Evolutionary conservation across 2,888 invertebrate genomes (phyloP).

Genomic region (Brenthis hecate): DNA sequence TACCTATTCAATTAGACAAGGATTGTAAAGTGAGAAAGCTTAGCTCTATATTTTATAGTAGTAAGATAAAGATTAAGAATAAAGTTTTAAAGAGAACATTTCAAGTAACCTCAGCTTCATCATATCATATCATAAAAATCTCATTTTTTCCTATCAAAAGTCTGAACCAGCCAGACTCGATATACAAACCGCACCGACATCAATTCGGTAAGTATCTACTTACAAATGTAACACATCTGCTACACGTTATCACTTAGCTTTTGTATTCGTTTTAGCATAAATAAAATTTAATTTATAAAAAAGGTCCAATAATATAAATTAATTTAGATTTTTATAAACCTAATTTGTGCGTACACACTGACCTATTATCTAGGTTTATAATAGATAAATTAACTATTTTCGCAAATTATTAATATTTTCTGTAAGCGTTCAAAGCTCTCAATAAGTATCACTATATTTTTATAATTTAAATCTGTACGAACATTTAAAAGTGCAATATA

Average conservation of each 20-base stretch:
- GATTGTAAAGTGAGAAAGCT: slow-evolving; percentile 8
- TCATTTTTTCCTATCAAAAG: neutral
- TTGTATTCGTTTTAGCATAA: neutral
- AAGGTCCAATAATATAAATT: neutral
- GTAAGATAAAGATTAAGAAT: slow-evolving; percentile 17
- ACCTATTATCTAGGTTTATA: neutral
- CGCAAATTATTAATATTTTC: too few species aligned
- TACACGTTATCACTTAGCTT: slow-evolving; percentile 3
- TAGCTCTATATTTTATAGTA: neutral
- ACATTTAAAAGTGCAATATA: too few species aligned
- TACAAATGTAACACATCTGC: neutral
- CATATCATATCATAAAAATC: slow-evolving; percentile 7
- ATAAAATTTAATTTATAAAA: neutral
- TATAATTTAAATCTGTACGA: too few species aligned
- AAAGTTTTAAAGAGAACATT: slow-evolving; percentile 15
- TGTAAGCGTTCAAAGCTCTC: neutral
- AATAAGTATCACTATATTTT: too few species aligned
- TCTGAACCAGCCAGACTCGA: slow-evolving; percentile 27
- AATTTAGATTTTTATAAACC: slow-evolving; percentile 2
- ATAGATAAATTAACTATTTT: neutral
- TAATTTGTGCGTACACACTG: neutral
- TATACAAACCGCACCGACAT: slow-evolving; percentile 3
- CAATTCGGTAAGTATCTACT: slow-evolving; percentile 2
- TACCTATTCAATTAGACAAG: slow-evolving; percentile 4
- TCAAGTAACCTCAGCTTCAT: neutral